A percentile compares a stretch with the other conserved stretches of the same genome.
These are phyloP conservation scores for Sminthopsis crassicaudata DNA, from an alignment of 2,113 vertebrate species.

Conservation along the genomic window DNA sequence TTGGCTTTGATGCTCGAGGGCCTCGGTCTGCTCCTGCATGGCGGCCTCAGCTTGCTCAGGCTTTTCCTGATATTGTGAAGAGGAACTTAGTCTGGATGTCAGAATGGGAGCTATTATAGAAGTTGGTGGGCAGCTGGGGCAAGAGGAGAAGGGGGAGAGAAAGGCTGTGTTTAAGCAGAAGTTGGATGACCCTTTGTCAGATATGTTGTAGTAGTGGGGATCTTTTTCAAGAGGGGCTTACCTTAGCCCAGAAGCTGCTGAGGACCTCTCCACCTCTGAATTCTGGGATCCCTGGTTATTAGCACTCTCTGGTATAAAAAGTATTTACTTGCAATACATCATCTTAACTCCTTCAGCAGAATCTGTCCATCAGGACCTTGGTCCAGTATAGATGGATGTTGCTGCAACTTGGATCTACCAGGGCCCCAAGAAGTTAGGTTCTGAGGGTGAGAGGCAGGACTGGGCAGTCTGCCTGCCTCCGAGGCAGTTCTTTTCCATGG, in stretches of 20 bases:
- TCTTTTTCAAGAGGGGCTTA: too few species aligned
- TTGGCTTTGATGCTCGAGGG: too few species aligned
- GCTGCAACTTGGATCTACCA: neutral
- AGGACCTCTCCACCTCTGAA: neutral
- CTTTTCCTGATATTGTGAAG: neutral
- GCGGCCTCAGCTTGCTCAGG: too few species aligned
- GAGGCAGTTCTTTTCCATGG: neutral
- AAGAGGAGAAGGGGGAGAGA: too few species aligned
- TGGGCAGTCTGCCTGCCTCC: neutral
- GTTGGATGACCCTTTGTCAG: too few species aligned
- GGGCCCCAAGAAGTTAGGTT: neutral
- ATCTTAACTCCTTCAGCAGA: neutral
- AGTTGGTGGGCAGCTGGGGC: too few species aligned
- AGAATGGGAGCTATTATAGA: neutral
- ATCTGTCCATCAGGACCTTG: neutral
- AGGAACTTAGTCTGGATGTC: neutral
- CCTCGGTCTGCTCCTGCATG: too few species aligned
- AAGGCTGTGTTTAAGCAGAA: too few species aligned
- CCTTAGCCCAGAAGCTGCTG: too few species aligned
- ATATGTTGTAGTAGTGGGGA: too few species aligned
- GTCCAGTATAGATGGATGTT: neutral
- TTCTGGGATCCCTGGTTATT: neutral
- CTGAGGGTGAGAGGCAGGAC: neutral
- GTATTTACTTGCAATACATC: neutral
- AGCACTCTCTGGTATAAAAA: neutral